Evolutionary conservation across 2,797 vertebrate species (phyloP), one percentile per base, ranked within the genome.

Genomic region (Acridotheres tristis): DNA sequence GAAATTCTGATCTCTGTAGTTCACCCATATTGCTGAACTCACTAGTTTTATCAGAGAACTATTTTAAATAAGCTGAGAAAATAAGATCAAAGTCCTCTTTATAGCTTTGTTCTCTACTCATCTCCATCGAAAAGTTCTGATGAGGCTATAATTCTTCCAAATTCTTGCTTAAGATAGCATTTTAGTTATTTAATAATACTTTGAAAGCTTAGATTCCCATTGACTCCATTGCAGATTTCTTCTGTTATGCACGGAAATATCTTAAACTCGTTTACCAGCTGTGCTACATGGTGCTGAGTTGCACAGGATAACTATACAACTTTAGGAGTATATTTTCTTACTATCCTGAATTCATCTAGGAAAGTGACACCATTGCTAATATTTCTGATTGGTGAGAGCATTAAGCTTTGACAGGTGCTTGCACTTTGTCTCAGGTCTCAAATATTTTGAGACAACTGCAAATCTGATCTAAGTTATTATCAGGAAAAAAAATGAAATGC

Each of bases 141-240:
- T 36, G 80, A 79, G 16, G 9, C 5, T 38, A 62, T 61, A 81
- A 53, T 71, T 67, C 63, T 79, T 90, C 36, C 92, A 59, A 50
- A 79, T 21, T 89, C 75, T 42, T 91, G 10, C 68, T 83, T 89
- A 75, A 92, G 48, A 66, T 71, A 85, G 2, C 53, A 95, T 92
- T 94, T 95, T 23, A 51, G 63, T 62, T 71, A 57, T 81, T 93
- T 93, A 87, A 80, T 71, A 91, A 74, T 47, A 63, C 43, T 87
- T 94, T 67, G 43, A 69, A 91, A 42, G 32, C 34, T 66, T 94
- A 86, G 9, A 57, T 81, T 95, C 74, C 63, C 51, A 9, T 66
- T 95, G 89, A 14, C 27, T 93, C 3, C 40, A 26, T 51, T 80
- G 93, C 54, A 93, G 26, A 4, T 95, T 92, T 86, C n/a, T 90